Evolutionary conservation across 53 echinoderm and acorn worm species (phyloP).

Genomic region (Henricia sp.): DNA sequence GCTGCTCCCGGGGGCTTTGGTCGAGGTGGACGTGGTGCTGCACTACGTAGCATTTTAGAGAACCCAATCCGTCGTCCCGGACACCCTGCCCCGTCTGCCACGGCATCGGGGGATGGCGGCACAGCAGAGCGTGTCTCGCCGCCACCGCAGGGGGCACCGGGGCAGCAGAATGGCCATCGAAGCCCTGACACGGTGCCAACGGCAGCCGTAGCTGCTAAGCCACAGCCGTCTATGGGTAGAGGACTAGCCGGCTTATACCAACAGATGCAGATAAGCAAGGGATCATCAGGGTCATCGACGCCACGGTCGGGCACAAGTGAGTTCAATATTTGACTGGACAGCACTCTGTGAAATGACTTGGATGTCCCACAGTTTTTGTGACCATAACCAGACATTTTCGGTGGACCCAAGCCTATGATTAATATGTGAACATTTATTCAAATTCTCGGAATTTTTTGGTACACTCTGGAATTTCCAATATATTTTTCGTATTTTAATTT

Average conservation of each 20-base stretch:
- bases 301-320: conserved; percentile 11
- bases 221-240: conserved; percentile 59
- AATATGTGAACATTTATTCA: too few species aligned
- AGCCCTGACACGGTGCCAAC: neutral
- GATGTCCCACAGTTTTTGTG: too few species aligned
- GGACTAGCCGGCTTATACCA: conserved; percentile 57
- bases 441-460: too few species aligned
- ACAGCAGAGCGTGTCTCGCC: conserved; percentile 10
- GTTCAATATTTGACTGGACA: neutral
- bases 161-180: conserved; percentile 2
- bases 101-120: neutral
- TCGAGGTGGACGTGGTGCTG: conserved; percentile 94
- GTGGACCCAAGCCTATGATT: too few species aligned
- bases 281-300: conserved; percentile 9
- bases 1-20: conserved; percentile 83
- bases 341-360: too few species aligned
- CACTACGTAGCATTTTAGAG: conserved; percentile 79
- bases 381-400: too few species aligned
- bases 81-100: neutral
- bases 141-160: neutral
- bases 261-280: conserved; percentile 53
- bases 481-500: too few species aligned
- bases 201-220: conserved; percentile 9
- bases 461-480: too few species aligned
- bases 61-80: conserved; percentile 87